These are phyloP conservation scores for Belonocnema kinseyi DNA, from an alignment of 1,140 invertebrate genomes.

Conservation along the genomic window DNA sequence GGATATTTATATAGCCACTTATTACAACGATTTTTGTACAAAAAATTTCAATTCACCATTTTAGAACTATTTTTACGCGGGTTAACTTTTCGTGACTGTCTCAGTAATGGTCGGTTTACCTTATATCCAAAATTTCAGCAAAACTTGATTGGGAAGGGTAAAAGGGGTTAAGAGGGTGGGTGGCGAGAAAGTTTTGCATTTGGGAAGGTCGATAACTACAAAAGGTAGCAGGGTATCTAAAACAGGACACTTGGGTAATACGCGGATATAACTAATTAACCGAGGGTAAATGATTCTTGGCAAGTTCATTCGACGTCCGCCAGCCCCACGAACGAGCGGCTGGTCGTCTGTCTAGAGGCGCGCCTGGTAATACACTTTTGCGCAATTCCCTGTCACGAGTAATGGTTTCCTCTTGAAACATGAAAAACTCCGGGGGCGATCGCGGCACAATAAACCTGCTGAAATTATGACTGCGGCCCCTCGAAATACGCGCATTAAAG, in stretches of 20 bases:
- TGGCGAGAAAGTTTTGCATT: constrained; percentile 4
- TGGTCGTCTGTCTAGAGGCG: constrained; percentile 64
- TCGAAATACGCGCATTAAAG: constrained; percentile 55
- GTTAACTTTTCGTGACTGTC: no score
- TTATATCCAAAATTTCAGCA: no score
- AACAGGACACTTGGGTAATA: constrained; percentile 36
- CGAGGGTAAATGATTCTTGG: constrained; percentile 61
- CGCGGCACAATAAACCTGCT: constrained; percentile 65
- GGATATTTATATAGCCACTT: no score
- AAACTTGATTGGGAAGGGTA: not conserved
- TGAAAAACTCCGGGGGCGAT: constrained; percentile 59
- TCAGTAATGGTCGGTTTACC: no score
- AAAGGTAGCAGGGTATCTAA: not conserved
- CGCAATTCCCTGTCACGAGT: constrained; percentile 67
- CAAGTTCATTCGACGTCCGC: constrained; percentile 55
- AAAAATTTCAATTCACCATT: no score
- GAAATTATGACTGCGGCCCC: constrained; percentile 66
- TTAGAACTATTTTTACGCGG: no score
- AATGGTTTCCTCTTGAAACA: constrained; percentile 66
- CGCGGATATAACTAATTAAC: constrained; percentile 62
- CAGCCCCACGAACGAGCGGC: constrained; percentile 53
- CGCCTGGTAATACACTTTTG: constrained; percentile 65
- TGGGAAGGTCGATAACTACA: constrained; percentile 1
- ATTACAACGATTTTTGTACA: no score
- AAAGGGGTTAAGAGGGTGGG: not conserved